These are phyloP conservation scores for Heliopora coerulea DNA, from an alignment of 92 coral and sea anemone genomes.

Conservation along the genomic window DNA sequence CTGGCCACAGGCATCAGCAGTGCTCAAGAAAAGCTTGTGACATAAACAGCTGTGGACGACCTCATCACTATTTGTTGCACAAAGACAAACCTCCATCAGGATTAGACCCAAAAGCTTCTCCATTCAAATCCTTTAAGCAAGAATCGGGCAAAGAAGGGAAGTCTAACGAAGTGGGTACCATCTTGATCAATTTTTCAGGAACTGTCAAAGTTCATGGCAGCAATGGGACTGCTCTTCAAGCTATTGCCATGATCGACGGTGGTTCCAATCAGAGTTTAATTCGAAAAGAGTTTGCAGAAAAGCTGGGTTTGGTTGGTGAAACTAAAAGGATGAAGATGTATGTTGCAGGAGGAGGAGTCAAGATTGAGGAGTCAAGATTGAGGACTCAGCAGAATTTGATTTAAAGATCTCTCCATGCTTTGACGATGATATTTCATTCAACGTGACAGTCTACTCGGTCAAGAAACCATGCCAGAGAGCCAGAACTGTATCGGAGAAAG, in stretches of 20 bases:
- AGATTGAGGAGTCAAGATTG: no score
- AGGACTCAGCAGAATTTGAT: slow-evolving; percentile 12
- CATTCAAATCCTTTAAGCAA: background rate
- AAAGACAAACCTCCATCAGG: background rate
- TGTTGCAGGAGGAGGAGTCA: slow-evolving; percentile 25
- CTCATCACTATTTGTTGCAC: background rate
- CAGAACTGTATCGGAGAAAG: slow-evolving; percentile 12
- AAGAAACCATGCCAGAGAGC: slow-evolving; percentile 2
- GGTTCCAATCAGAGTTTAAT: background rate
- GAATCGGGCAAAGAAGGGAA: no score
- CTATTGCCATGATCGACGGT: background rate
- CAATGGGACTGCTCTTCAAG: background rate
- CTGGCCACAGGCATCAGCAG: slow-evolving; percentile 6
- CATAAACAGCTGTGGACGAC: background rate
- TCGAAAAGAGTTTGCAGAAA: slow-evolving; percentile 12
- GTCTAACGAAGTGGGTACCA: background rate
- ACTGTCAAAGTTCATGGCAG: background rate
- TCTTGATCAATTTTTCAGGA: background rate
- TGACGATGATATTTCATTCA: slow-evolving; percentile 4
- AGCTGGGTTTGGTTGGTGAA: slow-evolving; percentile 24
- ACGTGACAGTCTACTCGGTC: slow-evolving; percentile 1
- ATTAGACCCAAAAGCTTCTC: background rate
- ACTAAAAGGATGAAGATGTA: slow-evolving; percentile 22
- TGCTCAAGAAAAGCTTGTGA: background rate
- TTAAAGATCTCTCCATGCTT: slow-evolving; percentile 14